Evolutionary conservation across 2,888 invertebrate species (phyloP).

Genomic region (Stenurella melanura): DNA sequence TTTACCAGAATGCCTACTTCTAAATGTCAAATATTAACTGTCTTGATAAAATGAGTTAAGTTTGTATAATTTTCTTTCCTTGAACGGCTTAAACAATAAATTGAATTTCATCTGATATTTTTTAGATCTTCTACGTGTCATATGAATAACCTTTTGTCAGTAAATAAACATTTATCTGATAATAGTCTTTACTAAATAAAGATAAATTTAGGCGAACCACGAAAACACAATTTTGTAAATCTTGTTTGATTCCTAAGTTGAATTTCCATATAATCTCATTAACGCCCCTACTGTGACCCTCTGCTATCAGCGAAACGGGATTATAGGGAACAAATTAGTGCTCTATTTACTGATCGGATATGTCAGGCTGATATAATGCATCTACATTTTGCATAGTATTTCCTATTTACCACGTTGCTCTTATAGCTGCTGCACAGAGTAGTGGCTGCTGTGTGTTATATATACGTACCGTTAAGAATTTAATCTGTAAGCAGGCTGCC

Average conservation of each 20-base stretch:
- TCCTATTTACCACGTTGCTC: slow-evolving; percentile 18
- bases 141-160: neutral
- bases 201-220: slow-evolving; percentile 21
- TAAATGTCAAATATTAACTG: no score
- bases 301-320: slow-evolving; percentile 62
- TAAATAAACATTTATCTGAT: slow-evolving; percentile 20
- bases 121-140: neutral
- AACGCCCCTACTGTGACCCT: slow-evolving; percentile 51
- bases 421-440: no score
- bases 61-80: no score
- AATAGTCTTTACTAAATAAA: slow-evolving; percentile 33
- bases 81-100: no score
- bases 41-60: no score
- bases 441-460: neutral
- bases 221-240: slow-evolving; percentile 33
- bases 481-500: neutral
- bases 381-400: slow-evolving; percentile 15
- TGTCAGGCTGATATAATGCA: slow-evolving; percentile 51
- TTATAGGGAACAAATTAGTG: slow-evolving; percentile 64
- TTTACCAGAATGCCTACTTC: no score
- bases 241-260: slow-evolving; percentile 22
- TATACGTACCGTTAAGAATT: neutral
- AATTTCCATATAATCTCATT: slow-evolving; percentile 67
- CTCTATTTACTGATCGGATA: slow-evolving; percentile 67
- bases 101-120: no score